Evolutionary conservation across 2,888 invertebrate species (phyloP), one percentile per base, ranked within the genome.

Genomic region (Clivina fossor): DNA sequence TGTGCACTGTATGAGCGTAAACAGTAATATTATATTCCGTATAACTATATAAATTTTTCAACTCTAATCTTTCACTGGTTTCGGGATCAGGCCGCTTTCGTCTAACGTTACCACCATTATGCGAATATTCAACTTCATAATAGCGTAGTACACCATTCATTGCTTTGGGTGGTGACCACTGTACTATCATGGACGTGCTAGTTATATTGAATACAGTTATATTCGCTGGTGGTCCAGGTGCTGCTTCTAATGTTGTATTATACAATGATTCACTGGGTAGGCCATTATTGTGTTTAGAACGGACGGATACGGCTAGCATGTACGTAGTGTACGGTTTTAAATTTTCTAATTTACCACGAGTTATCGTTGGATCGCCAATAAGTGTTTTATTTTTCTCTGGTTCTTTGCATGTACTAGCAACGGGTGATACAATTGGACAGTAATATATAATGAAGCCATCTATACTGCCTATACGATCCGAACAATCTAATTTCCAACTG

Each of bases 291-390:
- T 72, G 75, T 44, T 76, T 77, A 0, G 83, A 81, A 30, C 79
- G 78, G 60, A 90, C 81, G 26, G 84, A 78, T 59, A 92, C 81
- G 16, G 77, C 76, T 41, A 91, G 78, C 69, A 80, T 82, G 66
- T 93, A 93, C 0, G 83, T 84, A 2, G 86, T 86, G 66, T 85
- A 89, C 0, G 92, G 89, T 61, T 82, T 81, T 48, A 93, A 74
- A 46, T 78, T 76, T 1, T 74, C 76, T n/a, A 90, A 79, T 32
- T 75, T 78, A 20, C 80, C 80, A 62, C 78, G 72, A 62, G 74
- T 79, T 43, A 76, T 75, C 55, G 74, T 75, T 1, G 80, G 74
- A 64, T 81, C 71, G 1, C 72, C 74, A 67, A 64, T 73, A 65
- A 74, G 76, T 57, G 74, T 78, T 0, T 68, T 69, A 57, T 76